Evolutionary conservation across 2,888 invertebrate genomes (phyloP).

Genomic region (Eledona agricola): DNA sequence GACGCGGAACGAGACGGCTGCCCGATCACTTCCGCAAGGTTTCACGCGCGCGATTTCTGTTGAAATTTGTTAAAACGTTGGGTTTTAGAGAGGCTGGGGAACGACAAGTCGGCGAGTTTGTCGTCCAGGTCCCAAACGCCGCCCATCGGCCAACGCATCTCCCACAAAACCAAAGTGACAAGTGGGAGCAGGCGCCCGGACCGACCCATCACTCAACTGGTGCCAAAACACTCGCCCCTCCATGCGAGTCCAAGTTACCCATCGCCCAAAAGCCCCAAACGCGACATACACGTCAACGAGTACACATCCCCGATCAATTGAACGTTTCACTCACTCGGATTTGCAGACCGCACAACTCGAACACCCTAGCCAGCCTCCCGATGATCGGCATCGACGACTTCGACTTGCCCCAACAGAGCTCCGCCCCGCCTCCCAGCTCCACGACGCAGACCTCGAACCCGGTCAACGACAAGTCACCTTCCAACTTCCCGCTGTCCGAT

Average conservation of each 20-base stretch:
- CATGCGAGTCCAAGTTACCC: slow-evolving; percentile 67
- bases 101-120: slow-evolving; percentile 38
- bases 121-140: slow-evolving; percentile 55
- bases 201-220: slow-evolving; percentile 61
- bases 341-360: slow-evolving; percentile 59
- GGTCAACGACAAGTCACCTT: slow-evolving; percentile 48
- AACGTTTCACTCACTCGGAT: slow-evolving; percentile 4
- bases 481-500: slow-evolving; percentile 40
- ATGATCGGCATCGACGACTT: slow-evolving; percentile 77
- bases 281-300: slow-evolving; percentile 52
- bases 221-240: slow-evolving; percentile 68
- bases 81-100: slow-evolving; percentile 44
- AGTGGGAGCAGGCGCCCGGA: slow-evolving; percentile 57
- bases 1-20: slow-evolving; percentile 74
- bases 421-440: slow-evolving; percentile 28
- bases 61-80: not conserved
- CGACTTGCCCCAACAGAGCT: slow-evolving; percentile 50
- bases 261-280: slow-evolving; percentile 57
- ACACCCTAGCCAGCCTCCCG: slow-evolving; percentile 75
- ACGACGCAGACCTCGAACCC: slow-evolving; percentile 5
- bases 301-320: slow-evolving; percentile 29
- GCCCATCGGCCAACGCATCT: slow-evolving; percentile 58
- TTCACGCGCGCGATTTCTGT: not conserved
- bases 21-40: slow-evolving; percentile 56
- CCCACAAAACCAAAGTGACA: slow-evolving; percentile 60